Base-by-base conservation (phyloP, 2,888 invertebrate species). In the Gortyna flavago region DNA sequence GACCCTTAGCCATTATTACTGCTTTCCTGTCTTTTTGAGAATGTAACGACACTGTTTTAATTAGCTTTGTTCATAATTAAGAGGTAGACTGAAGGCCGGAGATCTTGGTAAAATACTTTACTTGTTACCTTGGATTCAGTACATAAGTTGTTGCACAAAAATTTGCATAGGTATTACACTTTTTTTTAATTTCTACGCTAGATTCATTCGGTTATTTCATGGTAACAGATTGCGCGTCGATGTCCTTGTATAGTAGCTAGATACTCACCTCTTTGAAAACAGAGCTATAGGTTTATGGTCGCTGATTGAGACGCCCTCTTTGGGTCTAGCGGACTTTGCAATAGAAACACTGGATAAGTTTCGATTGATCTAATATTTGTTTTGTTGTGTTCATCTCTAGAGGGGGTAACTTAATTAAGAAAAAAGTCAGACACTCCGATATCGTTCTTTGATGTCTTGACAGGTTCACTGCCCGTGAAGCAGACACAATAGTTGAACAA, bases 11-110 rank as follows among this genome's bases (percentile, higher is more conserved):
- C 41, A 44, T 68, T 62, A 71, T 66, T 38, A n/a, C 38, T n/a
- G 59, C 38, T 72, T 69, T 77, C 66, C 77, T 74, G 44, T 29
- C 29, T 75, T 85, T 85, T 81, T 71, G 44, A 54, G 29, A 82
- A 59, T 57, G 57, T 25, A 70, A 82, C 11, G 85, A 80, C 67
- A 79, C 32, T 35, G 41, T 67, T 79, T 66, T 79, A 77, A 83
- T 78, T 61, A 48, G 13, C 9, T 64, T 64, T 38, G n/a, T 29
- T 41, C 8, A 48, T 57, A 54, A 72, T 57, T 57, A 61, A 18
- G 29, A 68, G 68, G 32, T 68, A 7, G 44, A 5, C 8, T 48
- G 48, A 67, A 67, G 48, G 67, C 41, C 11, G 7, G 11, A 41
- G 11, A 41, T 29, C n/a, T 41, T 41, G 9, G n/a, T 66, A 41